A percentile compares a stretch with the other conserved stretches of the same genome.
Conservation (phyloP, 2,888 invertebrate genomes). For the Drosophila kanekoi region DNA sequence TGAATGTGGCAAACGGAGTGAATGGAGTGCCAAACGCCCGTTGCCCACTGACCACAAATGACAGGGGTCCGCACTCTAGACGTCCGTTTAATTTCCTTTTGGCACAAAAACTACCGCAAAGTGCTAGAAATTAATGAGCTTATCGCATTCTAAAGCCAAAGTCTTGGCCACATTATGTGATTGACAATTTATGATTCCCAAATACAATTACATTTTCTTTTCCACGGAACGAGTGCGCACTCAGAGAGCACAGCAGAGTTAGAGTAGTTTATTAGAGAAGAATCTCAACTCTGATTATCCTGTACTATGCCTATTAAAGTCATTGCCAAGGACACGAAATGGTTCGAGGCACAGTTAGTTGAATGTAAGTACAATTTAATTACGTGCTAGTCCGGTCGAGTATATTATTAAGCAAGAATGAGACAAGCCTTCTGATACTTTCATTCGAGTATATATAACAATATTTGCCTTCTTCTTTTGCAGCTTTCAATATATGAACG, state of each 20-base stretch:
- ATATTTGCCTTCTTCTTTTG: too few species aligned
- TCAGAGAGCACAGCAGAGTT: not conserved
- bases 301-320: too few species aligned
- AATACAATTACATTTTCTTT: not conserved
- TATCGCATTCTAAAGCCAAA: slow-evolving; percentile 9
- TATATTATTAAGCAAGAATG: too few species aligned
- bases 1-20: slow-evolving; percentile 26
- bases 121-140: slow-evolving; percentile 33
- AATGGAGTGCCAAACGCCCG: slow-evolving; percentile 7
- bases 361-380: too few species aligned
- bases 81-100: slow-evolving; percentile 6
- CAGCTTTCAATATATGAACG: too few species aligned
- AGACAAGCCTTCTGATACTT: too few species aligned
- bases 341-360: too few species aligned
- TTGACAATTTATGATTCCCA: not conserved
- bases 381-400: too few species aligned
- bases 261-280: too few species aligned
- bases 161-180: not conserved
- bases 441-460: too few species aligned
- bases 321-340: too few species aligned
- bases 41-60: slow-evolving; percentile 25
- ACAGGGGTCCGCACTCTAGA: slow-evolving; percentile 3
- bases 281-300: too few species aligned
- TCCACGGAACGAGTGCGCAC: not conserved
- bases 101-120: slow-evolving; percentile 28